Evolutionary conservation across 1,140 invertebrate species (phyloP), one percentile per base, ranked within the genome.

Genomic region (Formica selysi): DNA sequence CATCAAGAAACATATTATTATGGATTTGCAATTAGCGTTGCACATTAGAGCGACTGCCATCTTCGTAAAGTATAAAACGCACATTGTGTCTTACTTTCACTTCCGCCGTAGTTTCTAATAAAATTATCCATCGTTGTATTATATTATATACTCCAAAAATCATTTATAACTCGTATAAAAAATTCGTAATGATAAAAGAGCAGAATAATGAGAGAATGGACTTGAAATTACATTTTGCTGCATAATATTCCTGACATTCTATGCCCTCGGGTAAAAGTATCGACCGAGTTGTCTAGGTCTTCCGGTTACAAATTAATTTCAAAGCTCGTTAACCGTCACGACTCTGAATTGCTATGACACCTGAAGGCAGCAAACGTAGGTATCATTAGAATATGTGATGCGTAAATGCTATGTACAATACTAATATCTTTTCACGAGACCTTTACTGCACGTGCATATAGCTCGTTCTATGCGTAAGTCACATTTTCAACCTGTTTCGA

Each of bases 281-380:
- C 54, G 1, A 19, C 44, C 48, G 57, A 51, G 4, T 51, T 83
- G 84, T 59, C 76, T 79, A 86, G 65, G 88, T 88, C 80, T 86
- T 86, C 78, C 85, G 87, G 87, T 90, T 89, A 85, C 70, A 86
- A 90, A 90, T 89, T 89, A 87, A 90, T 90, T 90, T 87, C 70
- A 65, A n/a, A 51, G 64, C 70, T 81, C 48, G 57, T 54, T 19
- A 51, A 36, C 29, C 68, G 57, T 89, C 85, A 81, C 81, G 70
- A 32, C 36, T 54, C 70, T 59, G 48, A 62, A 59, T 29, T 51
- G 44, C 85, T 81, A 36, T 83, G 88, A 90, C 88, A 85, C 57
- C 48, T 78, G 59, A 80, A 81, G 70, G 71, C 70, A 71, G 80
- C 19, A 62, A 78, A 85, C 59, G 68, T 61, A 80, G 81, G 85